phyloP scores from a whole-genome alignment of 2,113 vertebrate genomes.

The Serinus canaria region DNA sequence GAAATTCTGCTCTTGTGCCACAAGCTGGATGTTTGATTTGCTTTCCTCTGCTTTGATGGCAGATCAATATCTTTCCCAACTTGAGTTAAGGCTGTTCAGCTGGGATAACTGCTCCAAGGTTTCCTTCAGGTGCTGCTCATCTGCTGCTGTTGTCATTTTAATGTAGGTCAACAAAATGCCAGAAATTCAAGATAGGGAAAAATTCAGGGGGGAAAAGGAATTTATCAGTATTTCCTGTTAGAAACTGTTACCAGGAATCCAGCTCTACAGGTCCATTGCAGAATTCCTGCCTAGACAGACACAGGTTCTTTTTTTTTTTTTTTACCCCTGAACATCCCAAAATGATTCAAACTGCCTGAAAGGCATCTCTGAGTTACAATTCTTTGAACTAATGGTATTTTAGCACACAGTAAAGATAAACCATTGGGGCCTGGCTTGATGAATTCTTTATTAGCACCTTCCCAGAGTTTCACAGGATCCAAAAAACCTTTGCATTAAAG shows the following conservation, averaged over 20 bases:
- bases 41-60: background rate
- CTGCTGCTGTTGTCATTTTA: background rate
- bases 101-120: background rate
- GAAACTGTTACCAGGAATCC: background rate
- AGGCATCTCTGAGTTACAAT: background rate
- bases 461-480: background rate
- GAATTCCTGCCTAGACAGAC: background rate
- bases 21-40: background rate
- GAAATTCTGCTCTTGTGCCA: background rate
- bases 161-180: background rate
- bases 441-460: background rate
- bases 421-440: background rate
- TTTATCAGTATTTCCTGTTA: background rate
- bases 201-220: rapidly evolving
- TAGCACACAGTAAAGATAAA: background rate
- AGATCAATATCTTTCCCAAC: background rate
- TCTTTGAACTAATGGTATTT: background rate
- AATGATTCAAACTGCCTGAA: background rate
- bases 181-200: background rate
- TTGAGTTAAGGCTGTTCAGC: background rate
- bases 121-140: background rate
- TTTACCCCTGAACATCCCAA: background rate
- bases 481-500: background rate
- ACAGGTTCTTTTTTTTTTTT: rapidly evolving
- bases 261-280: background rate